Evolutionary conservation across 2,113 vertebrate species (phyloP).

Genomic region (Python bivittatus): DNA sequence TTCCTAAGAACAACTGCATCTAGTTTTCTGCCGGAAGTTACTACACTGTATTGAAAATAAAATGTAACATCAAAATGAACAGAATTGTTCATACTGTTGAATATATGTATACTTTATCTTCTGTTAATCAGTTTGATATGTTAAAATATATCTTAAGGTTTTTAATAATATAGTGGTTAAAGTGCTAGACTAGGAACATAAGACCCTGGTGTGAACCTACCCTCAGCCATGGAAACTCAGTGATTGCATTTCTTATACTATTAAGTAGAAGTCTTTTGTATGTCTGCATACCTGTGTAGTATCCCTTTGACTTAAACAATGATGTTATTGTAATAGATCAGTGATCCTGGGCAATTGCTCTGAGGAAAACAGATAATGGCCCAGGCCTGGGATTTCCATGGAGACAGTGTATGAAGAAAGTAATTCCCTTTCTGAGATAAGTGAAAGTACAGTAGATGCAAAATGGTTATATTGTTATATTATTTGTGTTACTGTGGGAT

Average conservation of each 20-base stretch:
- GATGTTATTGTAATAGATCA: background rate
- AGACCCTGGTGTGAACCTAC: background rate
- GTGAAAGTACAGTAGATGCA: background rate
- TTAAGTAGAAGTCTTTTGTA: background rate
- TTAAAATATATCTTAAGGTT: background rate
- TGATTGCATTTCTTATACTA: background rate
- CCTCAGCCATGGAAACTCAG: background rate
- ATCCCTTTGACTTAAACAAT: background rate
- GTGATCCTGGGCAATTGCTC: background rate
- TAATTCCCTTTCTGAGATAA: background rate
- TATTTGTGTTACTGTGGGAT: background rate
- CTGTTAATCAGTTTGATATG: background rate
- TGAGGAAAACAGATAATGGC: background rate
- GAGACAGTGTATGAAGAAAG: background rate
- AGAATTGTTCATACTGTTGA: background rate
- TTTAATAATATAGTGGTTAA: background rate
- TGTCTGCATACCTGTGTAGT: background rate
- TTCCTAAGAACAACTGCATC: background rate
- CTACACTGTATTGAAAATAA: background rate
- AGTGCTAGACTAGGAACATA: background rate
- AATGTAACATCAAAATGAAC: background rate
- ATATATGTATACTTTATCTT: background rate
- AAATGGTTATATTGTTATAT: background rate
- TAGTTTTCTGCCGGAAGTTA: background rate
- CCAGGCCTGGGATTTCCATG: background rate